A percentile compares a stretch with the other conserved stretches of the same genome.
These are phyloP conservation scores for Tribolium freemani DNA, from an alignment of 2,888 invertebrate species.

Conservation along the genomic window DNA sequence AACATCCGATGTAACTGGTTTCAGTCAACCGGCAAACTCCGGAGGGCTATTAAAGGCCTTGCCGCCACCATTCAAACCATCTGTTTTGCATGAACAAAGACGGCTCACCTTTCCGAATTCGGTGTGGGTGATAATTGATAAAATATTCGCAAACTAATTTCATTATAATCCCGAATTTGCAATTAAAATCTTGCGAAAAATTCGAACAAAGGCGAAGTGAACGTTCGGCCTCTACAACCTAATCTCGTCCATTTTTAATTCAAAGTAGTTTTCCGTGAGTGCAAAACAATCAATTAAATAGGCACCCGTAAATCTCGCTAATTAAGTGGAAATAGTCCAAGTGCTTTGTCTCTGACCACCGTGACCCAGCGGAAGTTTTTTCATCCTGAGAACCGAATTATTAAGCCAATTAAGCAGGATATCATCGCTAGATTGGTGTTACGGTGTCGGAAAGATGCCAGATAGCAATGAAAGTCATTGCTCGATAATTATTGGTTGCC, in stretches of 20 bases:
- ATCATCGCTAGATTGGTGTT: neutral
- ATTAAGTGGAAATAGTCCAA: neutral
- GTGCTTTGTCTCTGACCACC: neutral
- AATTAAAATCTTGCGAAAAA: constrained; percentile 3
- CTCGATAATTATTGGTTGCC: constrained; percentile 7
- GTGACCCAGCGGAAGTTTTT: constrained; percentile 9
- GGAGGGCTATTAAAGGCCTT: neutral
- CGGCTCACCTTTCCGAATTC: neutral
- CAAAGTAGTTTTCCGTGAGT: constrained; percentile 8
- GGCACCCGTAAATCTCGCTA: constrained; percentile 1
- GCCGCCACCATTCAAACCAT: constrained; percentile 6
- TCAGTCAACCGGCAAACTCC: neutral
- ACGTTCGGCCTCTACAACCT: constrained; percentile 9
- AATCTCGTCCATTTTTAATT: constrained; percentile 24
- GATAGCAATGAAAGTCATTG: neutral
- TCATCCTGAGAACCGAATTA: neutral
- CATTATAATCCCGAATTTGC: neutral
- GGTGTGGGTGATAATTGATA: too few relatives aligned
- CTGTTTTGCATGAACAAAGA: constrained; percentile 3
- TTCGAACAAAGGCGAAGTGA: constrained; percentile 7
- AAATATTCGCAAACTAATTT: neutral
- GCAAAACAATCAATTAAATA: constrained; percentile 1
- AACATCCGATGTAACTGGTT: constrained; percentile 29
- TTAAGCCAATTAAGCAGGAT: neutral
- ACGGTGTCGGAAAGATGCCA: neutral